A percentile compares a stretch with the other conserved stretches of the same genome.
These are phyloP conservation scores for Drosophila incognita DNA, from an alignment of 2,888 invertebrate species.

Conservation along the genomic window DNA sequence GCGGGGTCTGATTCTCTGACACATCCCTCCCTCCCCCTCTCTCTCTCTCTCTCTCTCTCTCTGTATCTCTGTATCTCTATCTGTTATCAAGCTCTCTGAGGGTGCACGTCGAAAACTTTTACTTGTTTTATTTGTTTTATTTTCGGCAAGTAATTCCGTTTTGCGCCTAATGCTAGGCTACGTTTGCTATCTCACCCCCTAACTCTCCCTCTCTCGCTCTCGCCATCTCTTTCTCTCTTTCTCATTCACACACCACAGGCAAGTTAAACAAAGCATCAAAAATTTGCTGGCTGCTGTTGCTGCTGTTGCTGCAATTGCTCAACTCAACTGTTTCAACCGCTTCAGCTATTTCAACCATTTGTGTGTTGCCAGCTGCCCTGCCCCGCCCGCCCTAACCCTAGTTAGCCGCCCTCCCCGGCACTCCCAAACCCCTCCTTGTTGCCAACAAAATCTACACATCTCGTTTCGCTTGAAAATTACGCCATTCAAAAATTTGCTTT, in stretches of 20 bases:
- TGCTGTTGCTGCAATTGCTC: constrained; percentile 60
- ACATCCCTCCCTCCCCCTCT: neutral
- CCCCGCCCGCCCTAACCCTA: neutral
- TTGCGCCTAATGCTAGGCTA: constrained; percentile 69
- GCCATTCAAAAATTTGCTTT: constrained; percentile 72
- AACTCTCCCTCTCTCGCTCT: neutral
- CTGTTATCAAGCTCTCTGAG: constrained; percentile 38
- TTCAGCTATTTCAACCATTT: constrained; percentile 48
- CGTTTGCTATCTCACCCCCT: constrained; percentile 21
- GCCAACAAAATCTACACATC: constrained; percentile 47
- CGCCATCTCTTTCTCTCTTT: no score
- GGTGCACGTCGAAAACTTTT: constrained; percentile 57
- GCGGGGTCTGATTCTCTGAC: neutral
- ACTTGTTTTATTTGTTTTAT: constrained; percentile 69
- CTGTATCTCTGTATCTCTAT: neutral
- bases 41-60: neutral
- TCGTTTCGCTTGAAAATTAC: constrained; percentile 64
- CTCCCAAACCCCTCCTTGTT: neutral
- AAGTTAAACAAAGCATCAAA: constrained; percentile 70
- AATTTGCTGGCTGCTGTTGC: constrained; percentile 47
- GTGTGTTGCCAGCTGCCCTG: constrained; percentile 16
- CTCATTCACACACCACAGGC: constrained; percentile 21
- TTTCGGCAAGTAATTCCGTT: constrained; percentile 70
- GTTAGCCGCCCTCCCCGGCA: neutral
- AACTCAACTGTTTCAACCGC: constrained; percentile 42